phyloP scores from a whole-genome alignment of 2,113 vertebrate genomes.

The Ariopsis seemanni region DNA sequence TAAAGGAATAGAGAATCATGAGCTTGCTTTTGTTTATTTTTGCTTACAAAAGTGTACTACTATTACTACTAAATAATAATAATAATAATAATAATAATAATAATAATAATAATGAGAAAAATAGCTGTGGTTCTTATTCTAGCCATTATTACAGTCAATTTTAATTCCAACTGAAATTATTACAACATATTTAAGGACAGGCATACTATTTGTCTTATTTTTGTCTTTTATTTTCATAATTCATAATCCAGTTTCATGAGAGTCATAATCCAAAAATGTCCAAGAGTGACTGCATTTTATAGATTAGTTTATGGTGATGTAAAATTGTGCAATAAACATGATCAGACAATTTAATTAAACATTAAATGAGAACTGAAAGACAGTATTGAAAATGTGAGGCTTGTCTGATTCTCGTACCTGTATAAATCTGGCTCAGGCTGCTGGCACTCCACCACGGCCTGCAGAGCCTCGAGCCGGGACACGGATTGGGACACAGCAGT shows the following conservation, averaged over 20 bases:
- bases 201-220: neutral
- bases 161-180: neutral
- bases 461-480: constrained; percentile 84
- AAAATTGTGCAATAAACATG: neutral
- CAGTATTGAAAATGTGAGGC: neutral
- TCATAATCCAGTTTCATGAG: neutral
- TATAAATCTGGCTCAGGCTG: constrained; percentile 95
- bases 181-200: neutral
- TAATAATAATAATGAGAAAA: neutral
- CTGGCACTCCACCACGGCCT: constrained; percentile 94
- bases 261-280: neutral
- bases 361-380: neutral
- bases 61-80: neutral
- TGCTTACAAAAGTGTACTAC: neutral
- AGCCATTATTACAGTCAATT: neutral
- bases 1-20: neutral
- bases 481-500: constrained; percentile 90
- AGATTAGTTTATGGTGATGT: neutral
- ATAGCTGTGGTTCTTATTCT: neutral
- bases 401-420: constrained; percentile 73
- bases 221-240: neutral
- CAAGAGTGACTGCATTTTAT: neutral
- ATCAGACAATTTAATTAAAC: neutral
- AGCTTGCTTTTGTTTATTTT: neutral
- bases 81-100: too few relatives aligned